Conservation (phyloP, 1,140 invertebrate genomes). For the Streblospio benedicti region DNA sequence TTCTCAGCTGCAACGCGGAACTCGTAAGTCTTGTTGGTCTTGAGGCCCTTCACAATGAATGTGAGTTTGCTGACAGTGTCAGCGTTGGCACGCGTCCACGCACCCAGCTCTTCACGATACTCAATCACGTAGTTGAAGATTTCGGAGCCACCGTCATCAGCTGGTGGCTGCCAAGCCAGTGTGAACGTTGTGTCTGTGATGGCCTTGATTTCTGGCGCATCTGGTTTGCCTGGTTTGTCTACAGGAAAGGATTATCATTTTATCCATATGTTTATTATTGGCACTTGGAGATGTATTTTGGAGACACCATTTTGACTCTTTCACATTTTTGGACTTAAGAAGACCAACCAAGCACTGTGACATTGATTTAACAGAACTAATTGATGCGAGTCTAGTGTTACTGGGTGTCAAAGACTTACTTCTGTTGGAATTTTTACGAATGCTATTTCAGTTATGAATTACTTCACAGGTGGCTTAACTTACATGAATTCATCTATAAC, state of each 20-base stretch:
- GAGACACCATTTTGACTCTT: neutral
- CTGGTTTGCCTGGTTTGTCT: slow-evolving; percentile 16
- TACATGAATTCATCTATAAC: too few species aligned
- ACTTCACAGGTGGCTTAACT: too few species aligned
- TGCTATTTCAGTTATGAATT: too few species aligned
- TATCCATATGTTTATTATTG: too few species aligned
- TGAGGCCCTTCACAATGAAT: slow-evolving; percentile 55
- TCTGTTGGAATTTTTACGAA: too few species aligned
- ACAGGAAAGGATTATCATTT: neutral
- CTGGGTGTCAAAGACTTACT: too few species aligned
- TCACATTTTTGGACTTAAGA: neutral
- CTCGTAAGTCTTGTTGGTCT: slow-evolving; percentile 90
- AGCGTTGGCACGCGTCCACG: slow-evolving; percentile 45
- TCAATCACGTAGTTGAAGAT: slow-evolving; percentile 94
- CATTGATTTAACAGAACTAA: too few species aligned
- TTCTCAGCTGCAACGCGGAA: slow-evolving; percentile 95
- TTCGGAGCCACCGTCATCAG: slow-evolving; percentile 75
- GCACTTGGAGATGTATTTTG: neutral
- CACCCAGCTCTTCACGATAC: slow-evolving; percentile 76
- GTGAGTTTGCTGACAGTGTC: slow-evolving; percentile 50
- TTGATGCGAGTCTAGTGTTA: too few species aligned
- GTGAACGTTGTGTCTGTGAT: slow-evolving; percentile 58
- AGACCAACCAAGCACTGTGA: too few species aligned
- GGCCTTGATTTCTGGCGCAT: slow-evolving; percentile 5
- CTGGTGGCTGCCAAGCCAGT: slow-evolving; percentile 82